Evolutionary conservation across 2,797 vertebrate species (phyloP), one percentile per base, ranked within the genome.

Genomic region (Channa striata): DNA sequence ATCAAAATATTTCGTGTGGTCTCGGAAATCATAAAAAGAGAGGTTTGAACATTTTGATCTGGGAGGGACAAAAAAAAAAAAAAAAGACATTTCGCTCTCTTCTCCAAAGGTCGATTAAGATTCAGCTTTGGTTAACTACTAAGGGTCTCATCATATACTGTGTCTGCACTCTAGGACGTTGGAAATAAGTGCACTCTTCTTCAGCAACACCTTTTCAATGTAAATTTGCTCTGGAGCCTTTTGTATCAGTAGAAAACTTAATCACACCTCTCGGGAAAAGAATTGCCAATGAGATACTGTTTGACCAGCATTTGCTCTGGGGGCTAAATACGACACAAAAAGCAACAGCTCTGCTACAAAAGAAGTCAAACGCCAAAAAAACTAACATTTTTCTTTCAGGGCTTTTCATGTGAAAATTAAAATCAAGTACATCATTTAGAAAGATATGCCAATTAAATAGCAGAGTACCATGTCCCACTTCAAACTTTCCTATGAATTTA

Each of bases 61-160:
- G 89, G 91, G 93, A 95, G 93, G 84, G 81, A 6, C 56, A 76
- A 82, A 94, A 88, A 92, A 95, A 93, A 91, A 6, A 59, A 76
- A 82, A 94, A 88, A 92, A 95, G 93, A 91, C 84, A 86, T 92
- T 92, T 80, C 34, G 2, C 79, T 84, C 79, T 74, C 66, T 83
- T 90, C 66, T 63, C 82, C 79, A 80, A 73, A 86, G 80, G 80
- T 93, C 82, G 90, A 85, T 94, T 90, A 88, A 78, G 86, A 90
- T 95, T 94, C 94, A 95, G 95, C 97, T 99, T 98, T 97, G 97
- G 97, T 97, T 96, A 94, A 93, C 94, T 84, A 90, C 83, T 93
- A 86, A 89, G 91, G 93, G 93, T 94, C 93, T 95, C 89, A 87
- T 95, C 89, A 87, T 90, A 90, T 85, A 83, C 80, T 83, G 85